A percentile compares a stretch with the other conserved stretches of the same genome.
phyloP scores from a whole-genome alignment of 2,113 vertebrate species.

The Chrysemys picta region DNA sequence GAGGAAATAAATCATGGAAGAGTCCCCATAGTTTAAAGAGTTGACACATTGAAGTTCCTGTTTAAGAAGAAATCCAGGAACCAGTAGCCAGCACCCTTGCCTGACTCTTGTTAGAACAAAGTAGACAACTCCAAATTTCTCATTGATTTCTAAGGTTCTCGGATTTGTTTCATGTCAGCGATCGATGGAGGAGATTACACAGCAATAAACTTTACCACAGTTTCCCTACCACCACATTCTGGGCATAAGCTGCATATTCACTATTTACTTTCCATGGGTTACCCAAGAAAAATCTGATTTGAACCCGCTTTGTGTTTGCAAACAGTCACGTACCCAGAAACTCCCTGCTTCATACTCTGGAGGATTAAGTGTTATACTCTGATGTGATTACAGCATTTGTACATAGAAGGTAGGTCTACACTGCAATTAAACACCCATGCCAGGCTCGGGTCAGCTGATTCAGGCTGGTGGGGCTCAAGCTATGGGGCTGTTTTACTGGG shows the following conservation, averaged over 20 bases:
- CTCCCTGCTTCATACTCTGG: not conserved
- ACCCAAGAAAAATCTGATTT: not conserved
- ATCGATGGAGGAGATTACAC: not conserved
- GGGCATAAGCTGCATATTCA: not conserved
- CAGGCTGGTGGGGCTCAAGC: too few species aligned
- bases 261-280: not conserved
- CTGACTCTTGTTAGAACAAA: constrained; percentile 16
- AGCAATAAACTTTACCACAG: constrained; percentile 22
- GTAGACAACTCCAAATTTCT: not conserved
- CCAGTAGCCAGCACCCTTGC: not conserved
- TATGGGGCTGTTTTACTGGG: too few species aligned
- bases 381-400: not conserved
- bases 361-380: not conserved
- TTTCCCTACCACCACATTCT: not conserved
- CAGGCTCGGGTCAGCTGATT: too few species aligned
- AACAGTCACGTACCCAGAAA: not conserved
- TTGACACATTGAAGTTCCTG: not conserved
- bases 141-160: not conserved
- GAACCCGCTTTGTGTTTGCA: not conserved
- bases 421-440: too few species aligned
- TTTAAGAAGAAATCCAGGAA: not conserved
- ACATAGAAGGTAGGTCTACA: not conserved
- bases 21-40: not conserved
- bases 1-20: not conserved
- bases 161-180: constrained; percentile 7